Conservation (phyloP, 1,140 invertebrate genomes). For the Drosophila orena region DNA sequence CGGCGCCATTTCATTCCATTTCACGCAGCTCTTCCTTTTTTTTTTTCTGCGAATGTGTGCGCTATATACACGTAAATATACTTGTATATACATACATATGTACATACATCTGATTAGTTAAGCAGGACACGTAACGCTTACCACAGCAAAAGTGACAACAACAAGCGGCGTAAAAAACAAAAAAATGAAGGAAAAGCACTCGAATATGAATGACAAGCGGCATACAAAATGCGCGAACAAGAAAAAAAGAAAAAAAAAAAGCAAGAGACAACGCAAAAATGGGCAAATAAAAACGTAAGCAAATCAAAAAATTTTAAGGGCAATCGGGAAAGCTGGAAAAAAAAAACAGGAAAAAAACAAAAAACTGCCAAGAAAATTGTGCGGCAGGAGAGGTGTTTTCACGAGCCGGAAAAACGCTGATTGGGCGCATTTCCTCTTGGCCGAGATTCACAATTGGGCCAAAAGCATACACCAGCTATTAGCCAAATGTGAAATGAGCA, state of each 20-base stretch:
- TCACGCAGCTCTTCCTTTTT: slow-evolving; percentile 26
- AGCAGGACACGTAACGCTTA: slow-evolving; percentile 74
- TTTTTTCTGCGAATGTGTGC: slow-evolving; percentile 2
- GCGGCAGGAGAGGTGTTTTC: neutral
- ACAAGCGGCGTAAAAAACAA: slow-evolving; percentile 20
- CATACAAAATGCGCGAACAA: slow-evolving; percentile 42
- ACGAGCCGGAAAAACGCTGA: slow-evolving; percentile 6
- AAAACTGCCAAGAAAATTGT: neutral
- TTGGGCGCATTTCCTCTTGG: slow-evolving; percentile 4
- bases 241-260: no score
- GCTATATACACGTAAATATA: neutral
- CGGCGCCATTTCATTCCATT: slow-evolving; percentile 36
- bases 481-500: neutral
- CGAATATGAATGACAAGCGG: slow-evolving; percentile 68
- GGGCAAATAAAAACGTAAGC: slow-evolving; percentile 50
- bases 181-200: slow-evolving; percentile 18
- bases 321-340: slow-evolving; percentile 14
- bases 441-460: neutral
- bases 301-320: slow-evolving; percentile 36
- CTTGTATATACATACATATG: neutral
- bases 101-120: slow-evolving; percentile 57
- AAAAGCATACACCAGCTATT: neutral
- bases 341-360: neutral
- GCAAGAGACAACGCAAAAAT: slow-evolving; percentile 6
- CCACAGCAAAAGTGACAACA: slow-evolving; percentile 70